Evolutionary conservation across 30 jellyfish, hydroid and myxozoan genomes (phyloP), one percentile per base, ranked within the genome.

Genomic region (Pelagia noctiluca): DNA sequence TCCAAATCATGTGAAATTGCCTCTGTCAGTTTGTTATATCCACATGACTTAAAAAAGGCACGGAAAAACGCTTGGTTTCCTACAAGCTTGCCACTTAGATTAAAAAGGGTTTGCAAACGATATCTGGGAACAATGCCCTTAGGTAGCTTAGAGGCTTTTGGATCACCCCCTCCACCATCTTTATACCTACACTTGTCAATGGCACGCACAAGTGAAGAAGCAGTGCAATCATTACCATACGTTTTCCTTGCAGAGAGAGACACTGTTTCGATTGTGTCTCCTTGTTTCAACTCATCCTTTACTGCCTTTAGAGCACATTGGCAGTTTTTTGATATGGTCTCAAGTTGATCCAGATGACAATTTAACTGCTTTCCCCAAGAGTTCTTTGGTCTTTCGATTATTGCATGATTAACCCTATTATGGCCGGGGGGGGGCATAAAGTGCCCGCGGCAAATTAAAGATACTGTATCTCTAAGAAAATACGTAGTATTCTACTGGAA

Each of bases 401-500:
- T 60, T 26, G 86, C 86, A 75, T 75, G 86, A 30, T 75, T 75
- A 26, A 75, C 86, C n/a, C n/a, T n/a, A n/a, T n/a, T n/a, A n/a
- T n/a, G n/a, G n/a, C n/a, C n/a, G n/a, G n/a, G n/a, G n/a, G n/a
- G n/a, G n/a, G n/a, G n/a, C n/a, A n/a, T n/a, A n/a, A n/a, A n/a
- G n/a, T n/a, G n/a, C n/a, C n/a, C n/a, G n/a, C n/a, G n/a, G n/a
- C n/a, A n/a, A n/a, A n/a, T n/a, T n/a, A n/a, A n/a, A n/a, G n/a
- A n/a, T n/a, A n/a, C n/a, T n/a, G n/a, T n/a, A n/a, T n/a, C n/a
- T n/a, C n/a, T n/a, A n/a, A n/a, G n/a, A n/a, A n/a, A n/a, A n/a
- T n/a, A n/a, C n/a, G n/a, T n/a, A n/a, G n/a, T n/a, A n/a, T n/a
- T n/a, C n/a, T n/a, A n/a, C n/a, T n/a, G n/a, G n/a, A n/a, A n/a